Evolutionary conservation across 1,140 invertebrate species (phyloP), one percentile per base, ranked within the genome.

Genomic region (Capitella teleta): DNA sequence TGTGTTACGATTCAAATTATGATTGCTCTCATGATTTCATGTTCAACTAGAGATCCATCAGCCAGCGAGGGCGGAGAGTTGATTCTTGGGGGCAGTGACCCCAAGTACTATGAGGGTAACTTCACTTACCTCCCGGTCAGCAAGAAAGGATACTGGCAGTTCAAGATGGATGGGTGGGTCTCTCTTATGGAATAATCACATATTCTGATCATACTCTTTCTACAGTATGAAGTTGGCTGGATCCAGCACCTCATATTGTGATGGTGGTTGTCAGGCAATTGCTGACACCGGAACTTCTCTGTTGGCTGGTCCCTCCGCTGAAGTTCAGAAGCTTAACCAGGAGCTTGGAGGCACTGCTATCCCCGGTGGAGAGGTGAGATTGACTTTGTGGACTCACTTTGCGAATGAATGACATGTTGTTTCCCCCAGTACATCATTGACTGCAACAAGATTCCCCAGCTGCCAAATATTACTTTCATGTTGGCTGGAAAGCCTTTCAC

Each of bases 271-370:
- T 64, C 75, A 90, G 74, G 92, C 91, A 24, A 98, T 98, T 73
- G 94, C 93, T 40, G 95, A 99, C 72, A 98, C 95, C 47, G 95
- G 95, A 50, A 99, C 95, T 47, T 95, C 90, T 34, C 78, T 99
- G 3, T 87, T 99, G 64, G 93, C 87, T 59, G 94, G 93, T 30
- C 96, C 96, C 5, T 69, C 78, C n/a, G 71, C 66, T n/a, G 91
- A 98, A 73, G 77, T 96, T 43, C 75, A 77, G 40, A 74, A 75
- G 18, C 81, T 99, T 30, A 97, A 98, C 69, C 76, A 84, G 43
- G 49, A 54, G 24, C 74, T 97, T 58, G 92, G 92, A 41, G 91
- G 84, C 30, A 88, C 83, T 49, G 80, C 86, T 18, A 77, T 93
- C 30, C 64, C 58, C 24, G 55, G 80, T 18, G 92, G 92, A 59